Percentiles rank a stretch among this genome's conserved stretches.
Conservation (phyloP, 2,113 vertebrate species). For the Oncorhynchus masou region DNA sequence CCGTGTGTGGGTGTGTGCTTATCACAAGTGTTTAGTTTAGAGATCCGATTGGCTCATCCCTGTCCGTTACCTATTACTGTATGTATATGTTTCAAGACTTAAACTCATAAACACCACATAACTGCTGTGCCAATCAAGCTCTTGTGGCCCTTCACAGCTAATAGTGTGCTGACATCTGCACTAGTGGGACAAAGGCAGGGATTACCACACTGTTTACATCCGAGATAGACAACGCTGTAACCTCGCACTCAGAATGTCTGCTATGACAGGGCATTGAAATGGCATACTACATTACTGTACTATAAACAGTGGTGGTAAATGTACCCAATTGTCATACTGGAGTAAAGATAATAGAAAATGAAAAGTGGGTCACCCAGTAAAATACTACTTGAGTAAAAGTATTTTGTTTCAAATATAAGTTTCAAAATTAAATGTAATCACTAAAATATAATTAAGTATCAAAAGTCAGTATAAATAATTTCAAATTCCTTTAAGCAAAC, state of each 20-base stretch:
- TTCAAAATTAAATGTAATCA: too few species aligned
- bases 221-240: background rate
- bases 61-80: background rate
- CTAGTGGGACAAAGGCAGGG: constrained; percentile 4
- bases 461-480: too few species aligned
- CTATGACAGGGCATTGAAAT: background rate
- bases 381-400: too few species aligned
- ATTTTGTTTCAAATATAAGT: too few species aligned
- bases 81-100: background rate
- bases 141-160: background rate
- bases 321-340: too few species aligned
- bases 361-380: too few species aligned
- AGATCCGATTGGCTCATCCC: background rate
- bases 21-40: background rate
- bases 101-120: background rate
- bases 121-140: background rate
- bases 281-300: background rate
- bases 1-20: background rate
- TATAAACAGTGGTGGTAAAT: background rate
- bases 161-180: background rate
- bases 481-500: too few species aligned
- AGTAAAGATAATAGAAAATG: too few species aligned
- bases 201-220: constrained; percentile 4
- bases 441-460: too few species aligned
- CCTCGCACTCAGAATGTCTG: background rate